phyloP scores from a whole-genome alignment of 2,888 invertebrate genomes.

The Blastobasis lacticolella region DNA sequence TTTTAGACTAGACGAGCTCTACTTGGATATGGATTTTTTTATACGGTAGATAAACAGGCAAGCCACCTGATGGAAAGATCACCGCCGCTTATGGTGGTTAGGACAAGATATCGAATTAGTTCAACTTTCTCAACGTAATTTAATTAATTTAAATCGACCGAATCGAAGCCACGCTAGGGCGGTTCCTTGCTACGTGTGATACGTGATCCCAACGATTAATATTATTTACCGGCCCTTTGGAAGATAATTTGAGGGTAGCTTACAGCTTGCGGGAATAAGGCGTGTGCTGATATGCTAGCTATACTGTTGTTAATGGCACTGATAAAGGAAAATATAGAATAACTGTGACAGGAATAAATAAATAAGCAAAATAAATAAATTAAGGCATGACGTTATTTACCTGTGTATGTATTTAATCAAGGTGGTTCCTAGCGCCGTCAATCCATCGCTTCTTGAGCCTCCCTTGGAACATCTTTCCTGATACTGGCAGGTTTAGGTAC shows the following conservation, averaged over 20 bases:
- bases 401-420: background rate
- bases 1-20: no score
- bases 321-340: no score
- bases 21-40: no score
- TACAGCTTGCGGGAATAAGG: slow-evolving; percentile 6
- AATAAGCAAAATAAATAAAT: no score
- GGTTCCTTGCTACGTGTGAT: slow-evolving; percentile 17
- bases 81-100: no score
- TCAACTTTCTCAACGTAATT: background rate
- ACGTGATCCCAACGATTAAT: slow-evolving; percentile 21
- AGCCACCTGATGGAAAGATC: background rate
- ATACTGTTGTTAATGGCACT: background rate
- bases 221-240: slow-evolving; percentile 22
- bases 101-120: no score
- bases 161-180: slow-evolving; percentile 1
- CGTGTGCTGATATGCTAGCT: background rate
- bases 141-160: background rate
- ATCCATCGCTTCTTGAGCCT: no score
- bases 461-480: no score
- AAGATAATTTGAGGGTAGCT: slow-evolving; percentile 16
- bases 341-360: no score
- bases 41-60: no score
- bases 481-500: no score
- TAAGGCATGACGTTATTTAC: no score
- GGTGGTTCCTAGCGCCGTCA: background rate